Evolutionary conservation across 2,113 vertebrate species (phyloP).

Genomic region (Cavia aperea): DNA sequence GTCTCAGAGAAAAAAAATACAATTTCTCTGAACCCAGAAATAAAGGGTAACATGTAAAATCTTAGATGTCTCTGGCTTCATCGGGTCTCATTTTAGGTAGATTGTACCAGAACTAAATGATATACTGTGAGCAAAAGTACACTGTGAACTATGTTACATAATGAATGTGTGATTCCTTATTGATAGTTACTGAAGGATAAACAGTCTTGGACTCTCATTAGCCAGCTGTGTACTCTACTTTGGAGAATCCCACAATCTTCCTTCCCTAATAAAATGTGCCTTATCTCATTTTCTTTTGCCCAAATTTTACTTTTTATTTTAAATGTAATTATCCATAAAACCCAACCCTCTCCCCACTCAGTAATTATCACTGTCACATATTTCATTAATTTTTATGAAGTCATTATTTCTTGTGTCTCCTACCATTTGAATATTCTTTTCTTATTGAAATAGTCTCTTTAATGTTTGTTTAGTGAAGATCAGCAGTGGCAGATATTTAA

Average conservation of each 20-base stretch:
- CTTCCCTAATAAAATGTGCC: neutral
- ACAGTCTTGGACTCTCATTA: neutral
- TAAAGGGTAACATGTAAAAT: neutral
- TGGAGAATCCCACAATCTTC: neutral
- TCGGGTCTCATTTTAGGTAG: neutral
- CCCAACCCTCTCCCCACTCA: neutral
- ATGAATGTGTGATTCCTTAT: neutral
- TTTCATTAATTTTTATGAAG: neutral
- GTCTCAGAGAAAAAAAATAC: neutral
- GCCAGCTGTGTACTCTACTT: neutral
- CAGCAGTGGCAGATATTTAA: neutral
- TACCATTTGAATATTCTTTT: neutral
- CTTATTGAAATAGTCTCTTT: neutral
- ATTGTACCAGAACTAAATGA: neutral
- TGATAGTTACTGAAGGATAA: neutral
- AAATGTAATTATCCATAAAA: neutral
- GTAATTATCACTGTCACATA: neutral
- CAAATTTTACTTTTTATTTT: neutral
- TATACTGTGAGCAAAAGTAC: neutral
- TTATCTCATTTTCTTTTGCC: neutral
- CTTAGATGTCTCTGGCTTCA: neutral
- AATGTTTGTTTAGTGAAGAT: neutral
- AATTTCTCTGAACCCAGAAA: slow-evolving; percentile 37
- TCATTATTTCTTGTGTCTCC: neutral
- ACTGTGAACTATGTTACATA: neutral